Evolutionary conservation across 2,888 invertebrate genomes (phyloP).

Genomic region (Pheosia gnoma): DNA sequence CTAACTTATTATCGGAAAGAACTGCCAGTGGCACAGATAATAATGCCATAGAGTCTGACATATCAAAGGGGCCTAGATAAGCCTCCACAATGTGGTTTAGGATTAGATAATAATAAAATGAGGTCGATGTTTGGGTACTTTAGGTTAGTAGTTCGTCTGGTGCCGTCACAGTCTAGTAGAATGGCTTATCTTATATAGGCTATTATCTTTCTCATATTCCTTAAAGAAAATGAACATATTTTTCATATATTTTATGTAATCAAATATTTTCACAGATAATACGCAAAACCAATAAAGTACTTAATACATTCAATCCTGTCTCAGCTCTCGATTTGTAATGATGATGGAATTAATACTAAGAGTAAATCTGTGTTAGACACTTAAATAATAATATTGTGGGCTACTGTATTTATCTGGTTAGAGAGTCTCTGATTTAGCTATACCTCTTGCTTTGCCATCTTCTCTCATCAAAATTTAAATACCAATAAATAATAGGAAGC

Average conservation of each 20-base stretch:
- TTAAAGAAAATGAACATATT: no score
- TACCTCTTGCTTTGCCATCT: no score
- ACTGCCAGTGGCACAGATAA: neutral
- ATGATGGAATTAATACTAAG: constrained; percentile 17
- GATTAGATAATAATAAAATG: neutral
- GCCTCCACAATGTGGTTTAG: neutral
- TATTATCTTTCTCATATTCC: no score
- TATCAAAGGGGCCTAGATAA: constrained; percentile 4
- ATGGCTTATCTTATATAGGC: no score
- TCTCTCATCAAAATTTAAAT: no score
- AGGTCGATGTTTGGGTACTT: neutral
- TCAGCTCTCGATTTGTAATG: constrained; percentile 33
- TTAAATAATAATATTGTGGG: constrained; percentile 16
- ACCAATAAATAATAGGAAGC: no score
- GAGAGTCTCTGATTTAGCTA: no score
- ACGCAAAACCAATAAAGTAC: neutral
- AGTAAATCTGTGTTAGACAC: constrained; percentile 8
- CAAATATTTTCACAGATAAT: neutral
- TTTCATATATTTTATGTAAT: neutral
- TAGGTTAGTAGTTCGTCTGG: neutral
- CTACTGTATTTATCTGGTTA: constrained; percentile 16
- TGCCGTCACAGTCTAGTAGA: no score
- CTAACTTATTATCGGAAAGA: neutral
- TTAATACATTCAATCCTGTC: constrained; percentile 4
- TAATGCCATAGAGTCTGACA: neutral